Evolutionary conservation across 2,113 vertebrate species (phyloP).

Genomic region (Shinisaurus crocodilurus): DNA sequence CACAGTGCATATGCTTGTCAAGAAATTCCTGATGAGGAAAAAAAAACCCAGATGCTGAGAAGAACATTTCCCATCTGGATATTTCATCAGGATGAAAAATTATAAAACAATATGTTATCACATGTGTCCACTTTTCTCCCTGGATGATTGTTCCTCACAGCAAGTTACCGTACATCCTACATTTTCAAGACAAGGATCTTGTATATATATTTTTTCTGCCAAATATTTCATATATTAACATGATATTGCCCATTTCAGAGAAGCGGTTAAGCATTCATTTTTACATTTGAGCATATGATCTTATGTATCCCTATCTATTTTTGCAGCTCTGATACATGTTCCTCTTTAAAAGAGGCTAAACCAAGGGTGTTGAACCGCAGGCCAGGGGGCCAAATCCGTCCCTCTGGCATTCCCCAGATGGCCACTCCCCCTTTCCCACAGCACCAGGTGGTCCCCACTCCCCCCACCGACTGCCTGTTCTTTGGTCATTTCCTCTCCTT

Average conservation of each 20-base stretch:
- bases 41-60: slow-evolving; percentile 7
- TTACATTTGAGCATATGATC: neutral
- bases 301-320: neutral
- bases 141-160: neutral
- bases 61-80: slow-evolving; percentile 1
- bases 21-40: neutral
- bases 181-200: neutral
- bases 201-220: neutral
- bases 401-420: no score
- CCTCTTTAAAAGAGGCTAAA: neutral
- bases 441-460: no score
- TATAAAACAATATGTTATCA: slow-evolving; percentile 7
- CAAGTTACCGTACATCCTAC: neutral
- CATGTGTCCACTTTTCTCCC: neutral
- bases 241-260: neutral
- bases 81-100: slow-evolving; percentile 15
- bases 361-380: no score
- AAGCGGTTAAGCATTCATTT: neutral
- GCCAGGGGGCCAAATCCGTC: no score
- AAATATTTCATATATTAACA: neutral
- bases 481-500: no score
- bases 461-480: no score
- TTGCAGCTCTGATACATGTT: neutral
- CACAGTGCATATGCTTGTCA: neutral
- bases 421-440: no score